These are phyloP conservation scores for Saccostrea glomerata DNA, from an alignment of 1,140 invertebrate genomes.

Conservation along the genomic window DNA sequence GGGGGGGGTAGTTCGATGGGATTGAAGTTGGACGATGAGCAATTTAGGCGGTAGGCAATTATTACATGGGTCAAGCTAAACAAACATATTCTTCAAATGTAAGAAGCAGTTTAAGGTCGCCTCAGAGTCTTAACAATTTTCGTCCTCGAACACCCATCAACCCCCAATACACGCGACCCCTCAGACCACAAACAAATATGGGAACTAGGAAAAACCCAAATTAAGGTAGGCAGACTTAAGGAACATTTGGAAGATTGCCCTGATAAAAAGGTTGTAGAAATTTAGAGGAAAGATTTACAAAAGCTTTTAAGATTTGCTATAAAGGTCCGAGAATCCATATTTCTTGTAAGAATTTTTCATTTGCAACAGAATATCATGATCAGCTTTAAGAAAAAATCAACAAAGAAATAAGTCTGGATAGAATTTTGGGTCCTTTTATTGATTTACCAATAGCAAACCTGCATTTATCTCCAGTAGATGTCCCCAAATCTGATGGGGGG, in stretches of 20 bases:
- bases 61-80: neutral
- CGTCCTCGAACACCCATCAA: neutral
- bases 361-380: too few relatives aligned
- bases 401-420: too few relatives aligned
- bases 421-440: too few relatives aligned
- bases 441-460: too few relatives aligned
- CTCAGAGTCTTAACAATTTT: neutral
- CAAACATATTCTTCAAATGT: neutral
- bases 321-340: neutral
- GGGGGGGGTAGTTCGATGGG: neutral
- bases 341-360: too few relatives aligned
- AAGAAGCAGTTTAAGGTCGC: neutral
- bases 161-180: neutral
- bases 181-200: neutral
- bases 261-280: neutral
- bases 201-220: neutral
- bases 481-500: too few relatives aligned
- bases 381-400: too few relatives aligned
- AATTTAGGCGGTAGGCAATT: neutral
- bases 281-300: neutral
- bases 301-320: neutral
- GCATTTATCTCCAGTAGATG: too few relatives aligned
- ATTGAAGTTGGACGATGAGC: neutral
- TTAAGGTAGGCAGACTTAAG: neutral
- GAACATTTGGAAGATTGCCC: neutral